Evolutionary conservation across 92 coral and sea anemone species (phyloP).

Genomic region (Palythoa grandis): DNA sequence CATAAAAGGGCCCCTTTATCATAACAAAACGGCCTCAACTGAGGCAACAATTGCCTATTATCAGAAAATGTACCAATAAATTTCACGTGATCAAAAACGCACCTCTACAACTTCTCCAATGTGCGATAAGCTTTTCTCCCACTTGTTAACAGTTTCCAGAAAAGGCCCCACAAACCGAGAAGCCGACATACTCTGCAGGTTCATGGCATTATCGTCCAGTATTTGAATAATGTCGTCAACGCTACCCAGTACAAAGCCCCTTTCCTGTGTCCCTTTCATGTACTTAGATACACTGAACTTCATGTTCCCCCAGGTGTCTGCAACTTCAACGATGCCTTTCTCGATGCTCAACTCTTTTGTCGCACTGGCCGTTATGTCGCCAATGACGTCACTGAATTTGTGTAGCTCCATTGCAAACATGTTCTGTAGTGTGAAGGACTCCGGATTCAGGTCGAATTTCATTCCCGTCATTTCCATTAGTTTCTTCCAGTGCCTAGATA

Average conservation of each 20-base stretch:
- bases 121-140: slow-evolving; percentile 99
- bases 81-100: neutral
- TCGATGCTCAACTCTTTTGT: slow-evolving; percentile 99
- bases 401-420: slow-evolving; percentile 99
- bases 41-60: neutral
- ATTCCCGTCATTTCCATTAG: slow-evolving; percentile 99
- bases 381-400: slow-evolving; percentile 97
- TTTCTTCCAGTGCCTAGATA: slow-evolving; percentile 94
- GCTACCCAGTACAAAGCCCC: slow-evolving; percentile 92
- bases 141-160: slow-evolving; percentile 96
- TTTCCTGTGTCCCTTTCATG: slow-evolving; percentile 99
- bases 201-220: slow-evolving; percentile 97
- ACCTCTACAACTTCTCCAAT: slow-evolving; percentile 99
- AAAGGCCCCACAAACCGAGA: slow-evolving; percentile 99
- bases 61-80: neutral
- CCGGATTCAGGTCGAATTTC: slow-evolving; percentile 99
- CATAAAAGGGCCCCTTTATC: too few relatives aligned
- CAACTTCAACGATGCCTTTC: slow-evolving; percentile 94
- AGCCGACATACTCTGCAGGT: slow-evolving; percentile 98
- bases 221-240: slow-evolving; percentile 97
- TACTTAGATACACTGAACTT: slow-evolving; percentile 94
- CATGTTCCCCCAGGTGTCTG: slow-evolving; percentile 95
- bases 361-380: slow-evolving; percentile 99
- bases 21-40: neutral
- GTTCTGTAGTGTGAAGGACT: slow-evolving; percentile 98